These are phyloP conservation scores for Polypterus senegalus DNA, from an alignment of 2,113 vertebrate species.

Conservation along the genomic window DNA sequence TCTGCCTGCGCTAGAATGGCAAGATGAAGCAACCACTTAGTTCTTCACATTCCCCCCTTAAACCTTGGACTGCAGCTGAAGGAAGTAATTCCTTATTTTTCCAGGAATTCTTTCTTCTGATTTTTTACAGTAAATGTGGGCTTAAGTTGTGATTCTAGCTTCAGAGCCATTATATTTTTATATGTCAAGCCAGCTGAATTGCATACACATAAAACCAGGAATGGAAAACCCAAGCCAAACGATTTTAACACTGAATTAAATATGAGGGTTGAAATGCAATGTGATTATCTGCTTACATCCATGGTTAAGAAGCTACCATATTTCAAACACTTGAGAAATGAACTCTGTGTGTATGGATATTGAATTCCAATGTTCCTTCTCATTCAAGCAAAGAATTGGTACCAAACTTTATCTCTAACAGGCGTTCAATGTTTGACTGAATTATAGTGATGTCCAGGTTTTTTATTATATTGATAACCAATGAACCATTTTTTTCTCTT, in stretches of 20 bases:
- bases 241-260: slow-evolving; percentile 14
- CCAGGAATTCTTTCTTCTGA: neutral
- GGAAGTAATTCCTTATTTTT: neutral
- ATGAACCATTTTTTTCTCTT: neutral
- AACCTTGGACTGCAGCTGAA: neutral
- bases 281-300: slow-evolving; percentile 13
- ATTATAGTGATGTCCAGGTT: no score
- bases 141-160: neutral
- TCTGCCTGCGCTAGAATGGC: no score
- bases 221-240: slow-evolving; percentile 12
- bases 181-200: neutral
- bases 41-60: no score
- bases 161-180: neutral
- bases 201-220: neutral
- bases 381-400: slow-evolving; percentile 21
- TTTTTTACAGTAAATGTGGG: neutral
- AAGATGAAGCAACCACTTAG: no score
- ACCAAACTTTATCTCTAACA: neutral
- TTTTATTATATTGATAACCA: slow-evolving; percentile 11
- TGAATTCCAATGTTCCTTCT: slow-evolving; percentile 28
- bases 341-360: slow-evolving; percentile 20
- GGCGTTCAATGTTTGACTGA: no score
- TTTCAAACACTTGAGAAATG: slow-evolving; percentile 23
- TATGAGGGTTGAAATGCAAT: slow-evolving; percentile 12
- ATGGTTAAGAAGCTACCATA: slow-evolving; percentile 21